Evolutionary conservation across 2,888 invertebrate species (phyloP).

Genomic region (Dolichomitus sp.): DNA sequence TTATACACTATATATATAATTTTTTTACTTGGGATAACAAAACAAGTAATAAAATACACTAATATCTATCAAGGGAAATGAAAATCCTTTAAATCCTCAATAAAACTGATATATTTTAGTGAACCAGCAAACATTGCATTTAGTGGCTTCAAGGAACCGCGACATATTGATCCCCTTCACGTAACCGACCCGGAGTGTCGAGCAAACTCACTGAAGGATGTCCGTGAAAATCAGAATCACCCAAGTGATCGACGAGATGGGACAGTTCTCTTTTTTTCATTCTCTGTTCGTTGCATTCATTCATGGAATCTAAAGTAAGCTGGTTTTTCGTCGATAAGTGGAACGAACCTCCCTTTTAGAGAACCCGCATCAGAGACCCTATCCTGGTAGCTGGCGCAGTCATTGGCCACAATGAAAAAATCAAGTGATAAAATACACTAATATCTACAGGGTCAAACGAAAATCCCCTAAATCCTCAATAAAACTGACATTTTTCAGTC

Average conservation of each 20-base stretch:
- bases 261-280: background rate
- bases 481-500: slow-evolving; percentile 49
- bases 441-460: slow-evolving; percentile 20
- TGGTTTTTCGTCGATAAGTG: slow-evolving; percentile 60
- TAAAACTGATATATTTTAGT: slow-evolving; percentile 55
- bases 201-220: slow-evolving; percentile 42
- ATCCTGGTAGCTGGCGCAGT: background rate
- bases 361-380: background rate
- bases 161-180: background rate
- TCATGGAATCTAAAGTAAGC: slow-evolving; percentile 35
- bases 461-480: slow-evolving; percentile 6
- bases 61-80: slow-evolving; percentile 48
- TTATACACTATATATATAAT: too few species aligned
- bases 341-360: slow-evolving; percentile 26
- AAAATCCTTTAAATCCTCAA: slow-evolving; percentile 8
- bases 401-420: background rate
- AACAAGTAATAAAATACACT: slow-evolving; percentile 34
- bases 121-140: slow-evolving; percentile 26
- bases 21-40: too few species aligned
- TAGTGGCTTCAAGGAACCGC: background rate
- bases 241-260: slow-evolving; percentile 44
- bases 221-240: slow-evolving; percentile 51
- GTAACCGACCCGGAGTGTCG: slow-evolving; percentile 24
- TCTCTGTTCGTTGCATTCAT: slow-evolving; percentile 19
- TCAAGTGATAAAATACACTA: background rate